These are phyloP conservation scores for Onchidella celtica DNA, from an alignment of 2,888 invertebrate species.

Conservation along the genomic window DNA sequence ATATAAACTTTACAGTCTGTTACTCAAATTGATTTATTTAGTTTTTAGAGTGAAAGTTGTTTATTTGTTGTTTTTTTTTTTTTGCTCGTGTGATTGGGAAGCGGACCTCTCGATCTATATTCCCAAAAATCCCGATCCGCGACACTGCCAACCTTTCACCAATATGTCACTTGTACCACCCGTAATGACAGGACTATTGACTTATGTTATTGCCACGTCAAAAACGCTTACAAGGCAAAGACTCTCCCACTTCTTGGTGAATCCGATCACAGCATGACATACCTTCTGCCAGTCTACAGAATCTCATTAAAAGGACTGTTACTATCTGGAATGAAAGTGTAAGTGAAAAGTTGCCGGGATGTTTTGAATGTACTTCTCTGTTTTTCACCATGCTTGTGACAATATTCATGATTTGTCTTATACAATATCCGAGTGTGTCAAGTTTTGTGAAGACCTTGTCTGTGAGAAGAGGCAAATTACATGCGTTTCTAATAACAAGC, in stretches of 20 bases:
- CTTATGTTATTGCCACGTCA: neutral
- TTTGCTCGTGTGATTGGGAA: too few species aligned
- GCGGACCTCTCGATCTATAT: too few species aligned
- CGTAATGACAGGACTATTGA: neutral
- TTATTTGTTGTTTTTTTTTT: too few species aligned
- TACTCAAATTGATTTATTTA: too few species aligned
- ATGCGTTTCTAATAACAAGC: neutral
- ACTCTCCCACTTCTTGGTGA: neutral
- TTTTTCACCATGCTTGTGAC: neutral
- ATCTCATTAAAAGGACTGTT: neutral
- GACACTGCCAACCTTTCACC: neutral
- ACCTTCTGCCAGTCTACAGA: neutral
- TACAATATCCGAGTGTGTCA: neutral
- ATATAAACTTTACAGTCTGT: too few species aligned
- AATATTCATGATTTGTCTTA: neutral
- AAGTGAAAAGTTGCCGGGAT: neutral
- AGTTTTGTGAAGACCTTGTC: neutral
- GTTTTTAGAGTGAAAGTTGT: too few species aligned
- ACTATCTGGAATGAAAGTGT: neutral
- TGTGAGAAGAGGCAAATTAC: too few species aligned
- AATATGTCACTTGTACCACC: slow-evolving; percentile 1
- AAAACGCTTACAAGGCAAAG: neutral
- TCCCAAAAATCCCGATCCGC: too few species aligned
- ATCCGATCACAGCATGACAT: neutral
- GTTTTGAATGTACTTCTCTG: neutral